Evolutionary conservation across 2,113 vertebrate species (phyloP), one percentile per base, ranked within the genome.

Genomic region (Rhegmatorhina hoffmannsi): DNA sequence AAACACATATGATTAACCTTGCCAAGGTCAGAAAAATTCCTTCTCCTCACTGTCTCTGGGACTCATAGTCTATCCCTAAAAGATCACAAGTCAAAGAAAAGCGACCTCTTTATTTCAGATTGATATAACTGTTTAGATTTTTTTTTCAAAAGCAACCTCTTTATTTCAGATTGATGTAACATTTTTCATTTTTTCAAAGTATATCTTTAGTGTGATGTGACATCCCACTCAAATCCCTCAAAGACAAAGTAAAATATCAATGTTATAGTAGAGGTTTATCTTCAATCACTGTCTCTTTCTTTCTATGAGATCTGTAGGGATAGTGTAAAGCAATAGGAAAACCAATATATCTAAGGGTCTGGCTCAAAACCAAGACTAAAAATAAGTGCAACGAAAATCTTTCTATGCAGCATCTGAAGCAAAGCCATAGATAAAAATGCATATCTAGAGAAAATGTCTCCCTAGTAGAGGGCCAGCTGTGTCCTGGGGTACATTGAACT

Each of bases 211-310:
- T 55, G 52, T 92, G 60, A 49, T 73, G 53, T 91, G 77, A 34
- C 40, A 81, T 60, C 59, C 31, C 40, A 53, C 24, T 87, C 55
- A 79, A 84, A 91, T 87, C 43, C 36, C 38, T 89, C 77, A 78
- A 95, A 86, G 44, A 69, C 44, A 58, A 90, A 85, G 66, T 82
- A 81, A 92, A 89, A 59, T 18, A 62, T 73, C 68, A 70, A 10
- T 75, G 26, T 91, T 89, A 46, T 10, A 74, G 84, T 4, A 70
- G 68, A 75, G 43, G 8, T 69, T 94, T 90, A 56, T 92, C 63
- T 89, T 96, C 80, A 89, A 55, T 84, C 90, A 75, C 52, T 84
- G 31, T 84, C 31, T 87, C 68, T 85, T 77, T 87, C 55, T 88
- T 93, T 64, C 84, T 75, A 40, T 59, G 84, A 81, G 56, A 94